Base-by-base conservation (phyloP, 2,888 invertebrate species). In the Pterostichus niger region DNA sequence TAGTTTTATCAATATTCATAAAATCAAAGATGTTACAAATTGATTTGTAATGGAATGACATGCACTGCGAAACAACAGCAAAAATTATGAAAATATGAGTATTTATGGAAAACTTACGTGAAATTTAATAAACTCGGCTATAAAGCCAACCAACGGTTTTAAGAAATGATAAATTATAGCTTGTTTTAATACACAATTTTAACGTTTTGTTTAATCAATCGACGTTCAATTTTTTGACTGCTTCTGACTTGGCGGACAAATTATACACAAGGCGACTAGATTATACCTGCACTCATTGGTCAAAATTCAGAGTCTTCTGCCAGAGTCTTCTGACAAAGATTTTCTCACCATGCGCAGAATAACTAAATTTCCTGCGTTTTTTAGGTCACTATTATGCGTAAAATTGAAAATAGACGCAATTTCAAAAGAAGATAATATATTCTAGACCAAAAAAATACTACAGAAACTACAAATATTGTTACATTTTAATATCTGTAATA, bases 311-410 rank as follows among this genome's bases (percentile, higher is more conserved):
- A 88, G 89, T 88, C 87, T 86, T 90, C 90, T 90, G 90, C 89
- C 90, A 90, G 90, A 88, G 89, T 88, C 88, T 87, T 90, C 90
- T 90, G 89, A 87, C 90, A 88, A 86, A 76, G 24, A 35, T 10
- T 44, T 6, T n/a, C 40, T 40, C 17, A n/a, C 40, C 82, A 83
- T 77, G 83, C 77, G 61, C 83, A 77, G 13, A 13, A 71, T 44
- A 71, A 44, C 10, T 40, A 10, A 17, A 44, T 71, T n/a, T 64
- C 64, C 33, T 33, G 13, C 64, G 33, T 33, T 44, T 64, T 71
- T 17, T 71, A 71, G 68, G 68, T 46, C 68, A 46, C 44, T 46
- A 64, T 9, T 33, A 49, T 13, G 2, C 49, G 13, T 49, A n/a
- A 49, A 49, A 49, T 49, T 49, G 4, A n/a, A 49, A 49, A 49